phyloP scores from a whole-genome alignment of 2,888 invertebrate genomes.

The Dione juno region DNA sequence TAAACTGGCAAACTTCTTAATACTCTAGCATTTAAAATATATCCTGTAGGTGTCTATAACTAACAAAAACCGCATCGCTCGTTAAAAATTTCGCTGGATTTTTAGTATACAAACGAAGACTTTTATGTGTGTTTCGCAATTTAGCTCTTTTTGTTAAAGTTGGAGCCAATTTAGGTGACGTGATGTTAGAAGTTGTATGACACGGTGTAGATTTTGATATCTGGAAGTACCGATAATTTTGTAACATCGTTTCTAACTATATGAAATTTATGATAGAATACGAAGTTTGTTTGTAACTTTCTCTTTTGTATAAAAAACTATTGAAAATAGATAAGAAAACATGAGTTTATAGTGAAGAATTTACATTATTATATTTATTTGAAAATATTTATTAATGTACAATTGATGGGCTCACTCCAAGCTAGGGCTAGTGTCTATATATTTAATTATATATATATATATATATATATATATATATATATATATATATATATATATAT shows the following conservation, averaged over 20 bases:
- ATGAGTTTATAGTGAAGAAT: no score
- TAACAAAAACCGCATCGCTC: constrained; percentile 14
- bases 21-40: background rate
- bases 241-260: background rate
- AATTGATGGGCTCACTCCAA: no score
- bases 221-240: background rate
- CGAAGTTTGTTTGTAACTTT: no score
- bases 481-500: no score
- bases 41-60: background rate
- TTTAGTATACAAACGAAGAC: constrained; percentile 14
- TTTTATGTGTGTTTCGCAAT: constrained; percentile 6
- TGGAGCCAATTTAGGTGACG: constrained; percentile 15
- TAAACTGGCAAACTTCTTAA: background rate
- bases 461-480: no score
- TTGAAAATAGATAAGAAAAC: no score
- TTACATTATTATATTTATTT: no score
- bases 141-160: constrained; percentile 21
- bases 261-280: background rate
- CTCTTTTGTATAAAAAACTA: no score
- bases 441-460: no score
- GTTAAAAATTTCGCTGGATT: constrained; percentile 32
- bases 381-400: no score
- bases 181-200: constrained; percentile 11
- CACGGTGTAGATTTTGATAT: background rate
- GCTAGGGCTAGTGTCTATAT: no score